Base-by-base conservation (phyloP, 2,797 vertebrate genomes). In the Macroramphosus scolopax region DNA sequence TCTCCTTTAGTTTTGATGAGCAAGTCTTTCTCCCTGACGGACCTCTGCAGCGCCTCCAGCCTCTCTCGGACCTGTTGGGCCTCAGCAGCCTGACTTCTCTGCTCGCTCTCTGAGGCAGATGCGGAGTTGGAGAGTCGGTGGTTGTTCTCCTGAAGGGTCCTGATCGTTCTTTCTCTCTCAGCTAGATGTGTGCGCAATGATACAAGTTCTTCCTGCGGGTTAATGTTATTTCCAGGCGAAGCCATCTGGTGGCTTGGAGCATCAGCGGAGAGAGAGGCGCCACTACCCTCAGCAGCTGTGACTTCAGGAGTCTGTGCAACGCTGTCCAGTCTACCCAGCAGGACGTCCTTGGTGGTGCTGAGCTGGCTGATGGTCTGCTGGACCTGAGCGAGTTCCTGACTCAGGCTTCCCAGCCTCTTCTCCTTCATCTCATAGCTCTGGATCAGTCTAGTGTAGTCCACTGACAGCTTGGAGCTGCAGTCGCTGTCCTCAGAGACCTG, bases 1-100 rank as follows among this genome's bases (percentile, higher is more conserved):
- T 98, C 96, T 5, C 95, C 93, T 87, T 94, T 96, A 60, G 89
- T 91, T 87, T 98, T 98, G 85, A 99, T 97, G 46, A 98, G 81
- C 51, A 98, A 84, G 77, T 99, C 97, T 76, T 99, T 99, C 70
- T 98, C 97, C 64, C 89, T 88, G 40, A 95, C 88, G 0, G 93
- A 92, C 25, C 91, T 92, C 66, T 96, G 95, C 14, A 98, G 74
- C 2, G 89, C 57, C 4, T 94, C 95, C 1, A 91, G 84, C 45
- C 87, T 91, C 41, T 93, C 93, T 60, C 74, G 86, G 22, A 92
- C 72, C 80, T 92, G 91, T 9, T 87, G 85, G 3, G 85, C 74
- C 10, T 90, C 78, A 52, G 90, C 92, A 0, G 87, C 87, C 0
- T 92, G 92, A 51, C 63, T 86, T 46, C 86, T 91, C 43, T 92